Evolutionary conservation across 1,140 invertebrate species (phyloP).

Genomic region (Copidosoma floridanum): DNA sequence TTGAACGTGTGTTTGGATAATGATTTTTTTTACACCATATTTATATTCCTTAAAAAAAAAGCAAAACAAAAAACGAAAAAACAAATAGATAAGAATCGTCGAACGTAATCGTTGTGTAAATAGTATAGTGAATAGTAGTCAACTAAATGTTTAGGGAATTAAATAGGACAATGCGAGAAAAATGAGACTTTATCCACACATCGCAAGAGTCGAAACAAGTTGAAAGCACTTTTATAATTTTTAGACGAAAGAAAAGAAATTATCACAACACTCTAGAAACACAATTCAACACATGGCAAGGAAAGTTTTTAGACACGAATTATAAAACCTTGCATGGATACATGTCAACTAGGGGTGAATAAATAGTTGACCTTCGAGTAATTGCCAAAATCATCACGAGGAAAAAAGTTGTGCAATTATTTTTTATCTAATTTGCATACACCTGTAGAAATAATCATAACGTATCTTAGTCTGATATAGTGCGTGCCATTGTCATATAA

Average conservation of each 20-base stretch:
- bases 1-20: conserved; percentile 1
- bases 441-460: neutral
- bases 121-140: conserved; percentile 10
- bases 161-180: neutral
- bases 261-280: too few species aligned
- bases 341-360: too few species aligned
- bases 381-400: conserved; percentile 1
- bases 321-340: conserved; percentile 11
- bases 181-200: conserved; percentile 6
- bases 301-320: conserved; percentile 1
- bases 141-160: conserved; percentile 14
- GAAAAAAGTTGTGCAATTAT: neutral
- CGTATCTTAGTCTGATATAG: too few species aligned
- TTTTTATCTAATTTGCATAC: conserved; percentile 1
- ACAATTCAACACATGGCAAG: too few species aligned
- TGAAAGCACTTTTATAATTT: conserved; percentile 11
- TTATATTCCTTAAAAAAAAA: conserved; percentile 30
- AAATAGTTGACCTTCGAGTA: too few species aligned
- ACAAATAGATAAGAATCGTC: conserved; percentile 27
- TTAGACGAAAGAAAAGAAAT: conserved; percentile 1
- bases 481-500: neutral
- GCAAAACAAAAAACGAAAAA: too few species aligned
- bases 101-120: conserved; percentile 13
- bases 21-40: conserved; percentile 30
- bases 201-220: neutral